Conservation (phyloP, 2,888 invertebrate genomes). For the Plagodis pulveraria region DNA sequence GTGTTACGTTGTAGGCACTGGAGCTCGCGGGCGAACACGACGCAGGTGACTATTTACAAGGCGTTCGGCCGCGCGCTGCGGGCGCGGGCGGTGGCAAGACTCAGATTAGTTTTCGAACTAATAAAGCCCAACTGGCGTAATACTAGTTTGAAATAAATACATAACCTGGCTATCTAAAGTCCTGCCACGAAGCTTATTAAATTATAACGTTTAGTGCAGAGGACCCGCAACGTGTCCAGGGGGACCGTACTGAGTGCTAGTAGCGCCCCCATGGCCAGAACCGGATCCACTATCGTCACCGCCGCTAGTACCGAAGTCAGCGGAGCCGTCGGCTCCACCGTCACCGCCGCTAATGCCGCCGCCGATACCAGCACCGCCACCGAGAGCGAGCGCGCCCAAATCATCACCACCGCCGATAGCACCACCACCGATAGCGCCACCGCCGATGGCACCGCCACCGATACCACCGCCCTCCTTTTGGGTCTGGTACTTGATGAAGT, state of each 20-base stretch:
- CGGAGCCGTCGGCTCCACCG: conserved; percentile 61
- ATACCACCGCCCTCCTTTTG: conserved; percentile 83
- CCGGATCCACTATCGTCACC: conserved; percentile 57
- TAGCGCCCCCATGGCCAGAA: conserved; percentile 64
- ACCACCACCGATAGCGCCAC: conserved; percentile 64
- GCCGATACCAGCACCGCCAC: conserved; percentile 54
- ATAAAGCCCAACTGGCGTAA: conserved; percentile 16
- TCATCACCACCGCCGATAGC: conserved; percentile 59
- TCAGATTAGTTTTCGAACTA: conserved; percentile 24
- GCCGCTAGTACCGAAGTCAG: conserved; percentile 66
- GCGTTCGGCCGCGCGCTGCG: conserved; percentile 57
- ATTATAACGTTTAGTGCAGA: conserved; percentile 65
- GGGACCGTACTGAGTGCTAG: conserved; percentile 81
- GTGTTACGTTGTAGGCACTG: conserved; percentile 40
- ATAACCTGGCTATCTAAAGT: conserved; percentile 54
- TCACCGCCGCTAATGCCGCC: conserved; percentile 55
- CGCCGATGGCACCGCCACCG: conserved; percentile 61
- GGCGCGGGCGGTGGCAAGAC: conserved; percentile 46
- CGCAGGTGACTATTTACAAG: conserved; percentile 72
- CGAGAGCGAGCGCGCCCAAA: conserved; percentile 53
- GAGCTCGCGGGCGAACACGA: conserved; percentile 57
- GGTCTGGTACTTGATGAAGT: conserved; percentile 94
- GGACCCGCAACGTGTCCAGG: conserved; percentile 81
- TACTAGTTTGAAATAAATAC: conserved; percentile 56
- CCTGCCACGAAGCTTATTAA: conserved; percentile 56